Evolutionary conservation across 2,888 invertebrate genomes (phyloP), one percentile per base, ranked within the genome.

Genomic region (Hipparchia semele): DNA sequence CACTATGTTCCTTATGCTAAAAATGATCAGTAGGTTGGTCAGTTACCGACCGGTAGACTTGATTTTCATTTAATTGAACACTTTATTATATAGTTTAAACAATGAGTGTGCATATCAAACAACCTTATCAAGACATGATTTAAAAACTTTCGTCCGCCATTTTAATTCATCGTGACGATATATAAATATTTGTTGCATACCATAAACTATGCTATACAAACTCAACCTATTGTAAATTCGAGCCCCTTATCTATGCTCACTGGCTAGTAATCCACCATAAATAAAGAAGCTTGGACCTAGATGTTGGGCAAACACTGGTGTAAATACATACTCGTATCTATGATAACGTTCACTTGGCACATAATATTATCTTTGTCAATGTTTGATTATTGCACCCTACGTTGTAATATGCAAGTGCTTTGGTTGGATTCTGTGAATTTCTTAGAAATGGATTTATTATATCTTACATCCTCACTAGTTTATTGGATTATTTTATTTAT

Each of bases 121-220:
- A 59, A 33, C 12, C 53, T 68, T 59, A 68, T 59, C 69, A 39
- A 8, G 60, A n/a, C 23, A 68, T 68, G 23, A 68, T 59, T 59
- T 68, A 59, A 49, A 51, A 68, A 7, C 23, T 68, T 49, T 23
- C 23, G 68, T 49, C 56, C 65, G 56, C 61, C 33, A 65, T 61
- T 46, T 53, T 53, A 67, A 46, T 61, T 59, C 49, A 70, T 12
- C 56, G 54, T 60, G 13, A 56, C 51, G 45, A 59, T 67, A 70
- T 64, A 54, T 70, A 71, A 66, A 69, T 65, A 53, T 65, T 68
- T 23, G 61, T 54, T 39, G 53, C 49, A 62, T 12, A 60, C 65
- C 56, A 67, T 74, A 75, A 70, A 53, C 58, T 68, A 65, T 65
- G 54, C 54, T 68, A 65, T 65, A 12, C 65, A 73, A 75, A 75